phyloP scores from a whole-genome alignment of 2,888 invertebrate species.

The Cactoblastis cactorum region DNA sequence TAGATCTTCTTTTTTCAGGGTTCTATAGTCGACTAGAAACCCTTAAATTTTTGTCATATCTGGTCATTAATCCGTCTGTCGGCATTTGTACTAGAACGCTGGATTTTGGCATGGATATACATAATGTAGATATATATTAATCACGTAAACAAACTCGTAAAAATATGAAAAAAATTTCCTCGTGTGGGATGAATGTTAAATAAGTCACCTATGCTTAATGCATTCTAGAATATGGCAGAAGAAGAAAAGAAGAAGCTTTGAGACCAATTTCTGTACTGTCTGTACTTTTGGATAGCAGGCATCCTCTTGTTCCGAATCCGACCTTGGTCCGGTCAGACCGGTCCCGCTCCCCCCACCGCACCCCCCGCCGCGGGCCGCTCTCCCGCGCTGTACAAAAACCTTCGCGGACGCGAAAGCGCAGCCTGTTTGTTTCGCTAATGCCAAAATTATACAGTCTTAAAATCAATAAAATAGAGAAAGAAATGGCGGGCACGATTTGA shows the following conservation, averaged over 20 bases:
- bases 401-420: neutral
- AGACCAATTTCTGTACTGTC: neutral
- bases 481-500: neutral
- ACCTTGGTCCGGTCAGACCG: conserved; percentile 3
- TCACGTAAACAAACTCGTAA: no score
- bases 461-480: neutral
- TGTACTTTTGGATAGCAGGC: neutral
- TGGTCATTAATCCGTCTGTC: no score
- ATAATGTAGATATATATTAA: no score
- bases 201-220: no score
- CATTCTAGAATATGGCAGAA: neutral
- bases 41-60: no score
- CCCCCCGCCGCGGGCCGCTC: neutral
- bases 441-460: conserved; percentile 2
- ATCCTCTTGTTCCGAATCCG: conserved; percentile 3
- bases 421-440: conserved; percentile 4
- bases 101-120: no score
- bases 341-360: neutral
- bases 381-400: conserved; percentile 5
- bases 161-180: no score
- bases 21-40: no score
- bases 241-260: neutral
- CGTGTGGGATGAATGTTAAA: no score
- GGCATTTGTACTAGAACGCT: no score
- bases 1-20: no score